These are phyloP conservation scores for Parnassius mnemosyne DNA, from an alignment of 2,888 invertebrate genomes.

Conservation along the genomic window DNA sequence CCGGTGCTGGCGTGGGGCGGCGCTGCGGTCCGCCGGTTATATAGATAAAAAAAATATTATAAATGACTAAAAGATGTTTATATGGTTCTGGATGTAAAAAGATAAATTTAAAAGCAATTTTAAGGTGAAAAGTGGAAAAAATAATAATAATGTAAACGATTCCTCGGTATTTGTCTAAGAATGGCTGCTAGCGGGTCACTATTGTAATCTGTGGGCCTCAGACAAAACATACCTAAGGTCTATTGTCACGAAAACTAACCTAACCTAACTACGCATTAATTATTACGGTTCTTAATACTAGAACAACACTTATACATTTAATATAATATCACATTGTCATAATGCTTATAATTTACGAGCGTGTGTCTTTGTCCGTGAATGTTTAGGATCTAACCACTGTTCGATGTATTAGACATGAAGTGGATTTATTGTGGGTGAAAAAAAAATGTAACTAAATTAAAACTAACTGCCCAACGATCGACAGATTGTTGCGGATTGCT, in stretches of 20 bases:
- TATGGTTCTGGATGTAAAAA: conserved; percentile 81
- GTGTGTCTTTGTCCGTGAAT: conserved; percentile 81
- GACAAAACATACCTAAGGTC: conserved; percentile 57
- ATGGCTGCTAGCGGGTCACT: conserved; percentile 73
- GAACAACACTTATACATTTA: conserved; percentile 76
- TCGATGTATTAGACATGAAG: conserved; percentile 75
- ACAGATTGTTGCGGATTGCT: conserved; percentile 53
- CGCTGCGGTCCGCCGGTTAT: conserved; percentile 61
- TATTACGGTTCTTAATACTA: conserved; percentile 76
- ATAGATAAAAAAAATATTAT: conserved; percentile 79
- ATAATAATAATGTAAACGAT: conserved; percentile 53
- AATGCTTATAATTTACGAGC: conserved; percentile 81
- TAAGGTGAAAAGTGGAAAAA: conserved; percentile 65
- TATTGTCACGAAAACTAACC: conserved; percentile 67
- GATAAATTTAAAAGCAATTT: conserved; percentile 74
- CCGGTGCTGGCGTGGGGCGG: conserved; percentile 53
- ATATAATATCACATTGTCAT: conserved; percentile 81
- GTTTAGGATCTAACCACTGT: conserved; percentile 77
- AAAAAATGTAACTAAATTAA: conserved; percentile 63
- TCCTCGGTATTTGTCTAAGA: conserved; percentile 77
- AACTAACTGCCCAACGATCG: conserved; percentile 38
- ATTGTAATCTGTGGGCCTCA: conserved; percentile 79
- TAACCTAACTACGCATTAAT: conserved; percentile 77
- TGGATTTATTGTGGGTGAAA: conserved; percentile 60
- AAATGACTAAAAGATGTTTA: conserved; percentile 81